Conservation (phyloP, 2,888 invertebrate genomes). For the Aquatica leii region DNA sequence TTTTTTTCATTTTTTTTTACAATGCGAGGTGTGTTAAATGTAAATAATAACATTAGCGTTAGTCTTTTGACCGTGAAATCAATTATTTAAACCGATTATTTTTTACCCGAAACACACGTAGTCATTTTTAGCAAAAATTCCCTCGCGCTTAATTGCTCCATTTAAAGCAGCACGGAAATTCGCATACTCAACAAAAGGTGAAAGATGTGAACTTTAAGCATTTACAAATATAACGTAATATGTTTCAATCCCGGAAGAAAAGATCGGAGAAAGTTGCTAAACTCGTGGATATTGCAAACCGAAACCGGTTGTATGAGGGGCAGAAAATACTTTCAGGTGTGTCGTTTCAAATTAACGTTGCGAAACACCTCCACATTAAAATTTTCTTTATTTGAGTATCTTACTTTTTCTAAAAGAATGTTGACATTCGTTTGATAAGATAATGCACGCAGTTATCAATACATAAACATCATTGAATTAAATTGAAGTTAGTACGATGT, state of each 20-base stretch:
- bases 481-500: not conserved
- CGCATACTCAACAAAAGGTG: not conserved
- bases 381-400: too few species aligned
- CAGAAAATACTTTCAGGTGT: conserved; percentile 27
- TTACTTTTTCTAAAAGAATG: too few species aligned
- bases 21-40: conserved; percentile 47
- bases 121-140: not conserved
- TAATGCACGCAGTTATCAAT: too few species aligned
- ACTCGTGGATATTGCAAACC: conserved; percentile 17
- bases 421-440: too few species aligned
- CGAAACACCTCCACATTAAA: conserved; percentile 11
- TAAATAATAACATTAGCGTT: conserved; percentile 41
- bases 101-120: not conserved
- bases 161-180: too few species aligned
- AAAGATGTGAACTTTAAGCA: conserved; percentile 11
- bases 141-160: too few species aligned
- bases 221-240: conserved; percentile 20
- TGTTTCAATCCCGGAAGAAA: conserved; percentile 47
- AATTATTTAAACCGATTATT: conserved; percentile 26
- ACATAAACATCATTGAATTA: too few species aligned
- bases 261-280: conserved; percentile 41
- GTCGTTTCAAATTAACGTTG: conserved; percentile 10
- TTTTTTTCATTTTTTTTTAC: conserved; percentile 42
- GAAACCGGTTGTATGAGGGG: conserved; percentile 17
- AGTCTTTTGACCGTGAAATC: conserved; percentile 45